A percentile compares a stretch with the other conserved stretches of the same genome.
Evolutionary conservation across 2,888 invertebrate genomes (phyloP).

Genomic region (Lochmaea crataegi): DNA sequence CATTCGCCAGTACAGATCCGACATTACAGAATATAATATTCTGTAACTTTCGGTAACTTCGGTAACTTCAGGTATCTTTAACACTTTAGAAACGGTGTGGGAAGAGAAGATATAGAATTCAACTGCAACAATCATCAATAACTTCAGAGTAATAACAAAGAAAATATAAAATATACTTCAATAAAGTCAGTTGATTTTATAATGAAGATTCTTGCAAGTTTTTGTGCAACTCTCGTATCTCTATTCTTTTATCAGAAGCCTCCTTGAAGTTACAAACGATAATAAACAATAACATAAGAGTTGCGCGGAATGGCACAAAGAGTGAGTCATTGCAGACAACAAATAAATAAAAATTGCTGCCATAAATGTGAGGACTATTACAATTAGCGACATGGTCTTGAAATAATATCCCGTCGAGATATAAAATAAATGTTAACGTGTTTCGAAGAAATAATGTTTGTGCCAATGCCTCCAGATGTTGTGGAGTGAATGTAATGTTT

Average conservation of each 20-base stretch:
- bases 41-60: too few species aligned
- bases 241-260: not conserved
- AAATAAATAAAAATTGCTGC: constrained; percentile 12
- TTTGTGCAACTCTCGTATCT: not conserved
- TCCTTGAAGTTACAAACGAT: not conserved
- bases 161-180: too few species aligned
- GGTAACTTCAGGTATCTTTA: too few species aligned
- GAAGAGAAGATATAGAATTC: too few species aligned
- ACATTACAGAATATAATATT: too few species aligned
- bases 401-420: not conserved
- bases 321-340: constrained; percentile 16
- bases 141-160: too few species aligned
- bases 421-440: not conserved
- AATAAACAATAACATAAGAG: constrained; percentile 4
- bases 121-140: too few species aligned
- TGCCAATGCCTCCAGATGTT: constrained; percentile 3
- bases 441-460: constrained; percentile 1
- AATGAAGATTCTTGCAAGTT: too few species aligned
- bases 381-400: constrained; percentile 14
- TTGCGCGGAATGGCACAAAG: not conserved
- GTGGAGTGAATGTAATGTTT: not conserved
- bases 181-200: too few species aligned
- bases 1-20: too few species aligned
- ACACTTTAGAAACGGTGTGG: too few species aligned
- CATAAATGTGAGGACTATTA: constrained; percentile 12